Conservation (phyloP, 2,888 invertebrate genomes). For the Drosophila rubida region DNA sequence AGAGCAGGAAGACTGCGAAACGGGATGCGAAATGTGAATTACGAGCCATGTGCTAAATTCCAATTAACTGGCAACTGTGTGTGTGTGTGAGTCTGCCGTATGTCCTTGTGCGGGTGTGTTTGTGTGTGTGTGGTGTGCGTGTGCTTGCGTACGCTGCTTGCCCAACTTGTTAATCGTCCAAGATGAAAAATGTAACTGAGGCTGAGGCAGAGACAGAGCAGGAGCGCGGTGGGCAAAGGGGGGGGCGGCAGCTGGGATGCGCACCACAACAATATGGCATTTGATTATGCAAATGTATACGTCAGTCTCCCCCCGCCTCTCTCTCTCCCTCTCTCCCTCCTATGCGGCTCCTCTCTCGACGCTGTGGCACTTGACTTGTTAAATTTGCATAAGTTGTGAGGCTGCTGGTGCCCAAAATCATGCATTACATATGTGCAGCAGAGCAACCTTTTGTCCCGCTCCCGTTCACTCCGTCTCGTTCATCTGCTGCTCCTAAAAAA, state of each 20-base stretch:
- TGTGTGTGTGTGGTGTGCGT: conserved; percentile 14
- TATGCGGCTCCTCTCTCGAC: conserved; percentile 6
- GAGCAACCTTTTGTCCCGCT: background rate
- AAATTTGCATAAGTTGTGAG: conserved; percentile 73
- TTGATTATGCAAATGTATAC: conserved; percentile 75
- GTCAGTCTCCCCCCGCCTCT: background rate
- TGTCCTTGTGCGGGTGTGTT: conserved; percentile 10
- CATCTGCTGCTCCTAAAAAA: conserved; percentile 10
- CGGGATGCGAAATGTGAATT: conserved; percentile 62
- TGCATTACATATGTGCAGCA: conserved; percentile 60
- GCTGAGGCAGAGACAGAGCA: conserved; percentile 9
- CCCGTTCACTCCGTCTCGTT: background rate
- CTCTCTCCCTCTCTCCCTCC: background rate
- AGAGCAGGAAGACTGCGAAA: conserved; percentile 7
- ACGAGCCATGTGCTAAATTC: conserved; percentile 76
- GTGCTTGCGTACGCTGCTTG: conserved; percentile 26
- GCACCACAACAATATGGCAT: conserved; percentile 71
- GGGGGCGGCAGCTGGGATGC: conserved; percentile 3
- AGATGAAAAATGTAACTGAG: conserved; percentile 62
- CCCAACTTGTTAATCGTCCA: conserved; percentile 72
- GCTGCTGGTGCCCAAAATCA: conserved; percentile 58
- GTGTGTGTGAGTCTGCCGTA: conserved; percentile 11
- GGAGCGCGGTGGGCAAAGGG: background rate
- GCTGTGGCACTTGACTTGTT: conserved; percentile 71
- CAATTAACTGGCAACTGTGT: conserved; percentile 68